phyloP scores from a whole-genome alignment of 2,797 vertebrate genomes.

The Rousettus madagascariensis region DNA sequence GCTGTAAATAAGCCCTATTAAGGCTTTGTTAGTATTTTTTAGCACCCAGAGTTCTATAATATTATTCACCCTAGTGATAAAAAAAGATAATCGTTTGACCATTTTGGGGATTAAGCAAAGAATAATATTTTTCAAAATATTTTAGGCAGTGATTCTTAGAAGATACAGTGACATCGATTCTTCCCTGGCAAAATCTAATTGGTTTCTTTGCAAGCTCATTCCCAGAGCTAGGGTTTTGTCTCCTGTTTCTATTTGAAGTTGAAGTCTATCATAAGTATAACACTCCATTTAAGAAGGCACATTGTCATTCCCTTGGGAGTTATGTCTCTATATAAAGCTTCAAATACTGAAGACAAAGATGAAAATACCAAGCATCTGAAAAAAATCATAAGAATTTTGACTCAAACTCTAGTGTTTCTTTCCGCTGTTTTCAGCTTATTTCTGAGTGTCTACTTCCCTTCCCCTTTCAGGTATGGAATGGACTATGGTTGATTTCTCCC shows the following conservation, averaged over 20 bases:
- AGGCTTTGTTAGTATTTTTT: neutral
- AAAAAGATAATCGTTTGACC: neutral
- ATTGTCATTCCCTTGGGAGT: neutral
- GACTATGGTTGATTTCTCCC: neutral
- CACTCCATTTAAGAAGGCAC: neutral
- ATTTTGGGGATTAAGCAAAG: neutral
- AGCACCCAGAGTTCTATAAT: neutral
- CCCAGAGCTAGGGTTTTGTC: neutral
- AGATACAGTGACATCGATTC: neutral
- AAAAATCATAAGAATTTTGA: neutral
- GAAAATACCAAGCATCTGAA: neutral
- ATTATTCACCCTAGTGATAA: neutral
- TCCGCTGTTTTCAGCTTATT: neutral
- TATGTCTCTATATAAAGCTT: neutral
- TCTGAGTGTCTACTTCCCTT: neutral
- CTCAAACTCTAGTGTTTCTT: neutral
- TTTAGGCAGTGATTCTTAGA: neutral
- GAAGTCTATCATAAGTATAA: neutral
- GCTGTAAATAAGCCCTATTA: neutral
- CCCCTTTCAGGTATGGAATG: neutral
- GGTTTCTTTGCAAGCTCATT: neutral
- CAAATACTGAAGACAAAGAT: neutral
- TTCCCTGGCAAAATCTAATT: neutral
- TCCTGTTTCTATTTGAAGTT: neutral
- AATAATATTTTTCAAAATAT: neutral